phyloP scores from a whole-genome alignment of 2,888 invertebrate genomes.

The Sarcophaga subvicina region DNA sequence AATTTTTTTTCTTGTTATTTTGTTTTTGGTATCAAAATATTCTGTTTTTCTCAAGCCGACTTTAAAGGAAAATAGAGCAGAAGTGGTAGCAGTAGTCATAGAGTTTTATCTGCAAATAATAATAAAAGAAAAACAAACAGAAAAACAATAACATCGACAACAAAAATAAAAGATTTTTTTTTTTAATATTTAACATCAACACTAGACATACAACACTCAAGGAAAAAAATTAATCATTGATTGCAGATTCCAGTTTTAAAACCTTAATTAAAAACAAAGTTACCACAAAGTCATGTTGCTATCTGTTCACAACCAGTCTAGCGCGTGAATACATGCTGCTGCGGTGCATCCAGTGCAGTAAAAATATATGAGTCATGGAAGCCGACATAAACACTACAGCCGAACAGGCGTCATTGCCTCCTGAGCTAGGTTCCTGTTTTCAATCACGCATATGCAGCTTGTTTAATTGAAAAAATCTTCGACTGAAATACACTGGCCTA shows the following conservation, averaged over 20 bases:
- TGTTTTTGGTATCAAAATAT: background rate
- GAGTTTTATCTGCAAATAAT: background rate
- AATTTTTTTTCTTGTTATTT: background rate
- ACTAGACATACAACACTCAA: conserved; percentile 3
- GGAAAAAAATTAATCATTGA: background rate
- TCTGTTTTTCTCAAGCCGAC: conserved; percentile 40
- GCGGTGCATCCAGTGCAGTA: too few species aligned
- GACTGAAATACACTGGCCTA: too few species aligned
- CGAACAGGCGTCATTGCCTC: too few species aligned
- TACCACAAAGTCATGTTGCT: too few species aligned
- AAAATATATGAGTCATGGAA: too few species aligned
- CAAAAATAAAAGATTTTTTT: conserved; percentile 29
- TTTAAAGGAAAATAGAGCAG: background rate
- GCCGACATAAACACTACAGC: too few species aligned
- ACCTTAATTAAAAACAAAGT: background rate
- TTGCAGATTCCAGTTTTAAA: background rate
- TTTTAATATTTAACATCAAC: conserved; percentile 40
- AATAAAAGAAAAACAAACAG: background rate
- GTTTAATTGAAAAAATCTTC: too few species aligned
- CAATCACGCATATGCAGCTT: too few species aligned
- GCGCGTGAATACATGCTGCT: too few species aligned
- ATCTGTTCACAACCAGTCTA: too few species aligned
- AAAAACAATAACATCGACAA: conserved; percentile 26
- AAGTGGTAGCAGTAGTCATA: background rate
- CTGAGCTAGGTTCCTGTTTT: too few species aligned